Base-by-base conservation (phyloP, 1,140 invertebrate genomes). In the Bombus consobrinus region DNA sequence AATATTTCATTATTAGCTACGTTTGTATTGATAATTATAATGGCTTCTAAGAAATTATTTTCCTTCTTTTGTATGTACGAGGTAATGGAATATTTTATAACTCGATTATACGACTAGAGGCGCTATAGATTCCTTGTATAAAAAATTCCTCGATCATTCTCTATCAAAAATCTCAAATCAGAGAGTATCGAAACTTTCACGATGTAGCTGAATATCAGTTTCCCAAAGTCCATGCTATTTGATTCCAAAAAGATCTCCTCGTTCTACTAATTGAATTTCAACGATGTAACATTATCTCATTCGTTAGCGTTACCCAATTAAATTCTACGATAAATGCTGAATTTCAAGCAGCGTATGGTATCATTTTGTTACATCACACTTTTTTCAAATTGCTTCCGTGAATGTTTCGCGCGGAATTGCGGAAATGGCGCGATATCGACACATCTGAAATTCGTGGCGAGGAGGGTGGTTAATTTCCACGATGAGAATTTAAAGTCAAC, bases 381-480 rank as follows among this genome's bases (percentile, higher is more conserved):
- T 22, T 37, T 74, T 18, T 32, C 22, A 32, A 57, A 34, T 13
- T 41, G 41, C 28, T 83, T 77, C 81, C 81, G 81, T n/a, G 80
- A 76, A n/a, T 28, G 25, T 10, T 71, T 25, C 8, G 28, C 5
- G 15, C 22, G 32, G 32, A 57, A 72, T 71, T 43, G 62, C 82
- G 88, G 87, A 89, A 88, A 73, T 43, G n/a, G 18, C 34, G 28
- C 68, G 12, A 53, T 85, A 74, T 71, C 74, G 62, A 32, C 22
- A 47, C 43, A 64, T 37, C 53, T 64, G 53, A 78, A 88, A 75
- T 89, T 84, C 34, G 73, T 66, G 6, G 37, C 22, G 18, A 37
- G 39, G 18, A n/a, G 83, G 87, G 79, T 86, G 59, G 69, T 68
- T 68, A 76, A 81, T 57, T 88, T 88, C 74, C 83, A 69, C 88